Conservation (phyloP, 37 sponge, comb jelly and placozoan genomes). For the Hexactinellida sp. region DNA sequence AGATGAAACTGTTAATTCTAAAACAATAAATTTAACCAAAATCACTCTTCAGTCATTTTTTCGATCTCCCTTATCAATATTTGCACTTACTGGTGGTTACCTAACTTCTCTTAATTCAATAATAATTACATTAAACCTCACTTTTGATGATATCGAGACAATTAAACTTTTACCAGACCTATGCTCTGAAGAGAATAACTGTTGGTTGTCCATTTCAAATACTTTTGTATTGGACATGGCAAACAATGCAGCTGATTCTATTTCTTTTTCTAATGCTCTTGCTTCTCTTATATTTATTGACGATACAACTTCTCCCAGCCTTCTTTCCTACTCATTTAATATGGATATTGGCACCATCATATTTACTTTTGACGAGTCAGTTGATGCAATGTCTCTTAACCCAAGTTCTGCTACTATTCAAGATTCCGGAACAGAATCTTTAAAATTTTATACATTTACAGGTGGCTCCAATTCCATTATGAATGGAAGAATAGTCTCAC, state of each 20-base stretch:
- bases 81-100: slow-evolving; percentile 49
- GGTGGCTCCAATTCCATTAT: slow-evolving; percentile 34
- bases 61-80: slow-evolving; percentile 31
- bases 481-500: slow-evolving; percentile 36
- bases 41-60: slow-evolving; percentile 71
- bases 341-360: slow-evolving; percentile 44
- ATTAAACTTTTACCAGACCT: slow-evolving; percentile 51
- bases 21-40: slow-evolving; percentile 41
- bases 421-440: background rate
- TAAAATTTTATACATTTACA: slow-evolving; percentile 6
- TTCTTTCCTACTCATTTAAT: slow-evolving; percentile 45
- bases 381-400: slow-evolving; percentile 40
- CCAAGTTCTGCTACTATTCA: slow-evolving; percentile 40
- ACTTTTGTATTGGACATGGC: slow-evolving; percentile 51
- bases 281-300: slow-evolving; percentile 36
- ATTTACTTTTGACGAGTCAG: slow-evolving; percentile 62
- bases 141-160: slow-evolving; percentile 34
- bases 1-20: slow-evolving; percentile 69
- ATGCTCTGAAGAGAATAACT: slow-evolving; percentile 74
- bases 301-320: slow-evolving; percentile 41
- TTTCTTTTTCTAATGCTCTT: slow-evolving; percentile 24
- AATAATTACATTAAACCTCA: slow-evolving; percentile 31
- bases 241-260: slow-evolving; percentile 28
- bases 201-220: slow-evolving; percentile 49
- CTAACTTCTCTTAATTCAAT: slow-evolving; percentile 28